phyloP scores from a whole-genome alignment of 2,797 vertebrate genomes.

The Phrynocephalus guinanensis region DNA sequence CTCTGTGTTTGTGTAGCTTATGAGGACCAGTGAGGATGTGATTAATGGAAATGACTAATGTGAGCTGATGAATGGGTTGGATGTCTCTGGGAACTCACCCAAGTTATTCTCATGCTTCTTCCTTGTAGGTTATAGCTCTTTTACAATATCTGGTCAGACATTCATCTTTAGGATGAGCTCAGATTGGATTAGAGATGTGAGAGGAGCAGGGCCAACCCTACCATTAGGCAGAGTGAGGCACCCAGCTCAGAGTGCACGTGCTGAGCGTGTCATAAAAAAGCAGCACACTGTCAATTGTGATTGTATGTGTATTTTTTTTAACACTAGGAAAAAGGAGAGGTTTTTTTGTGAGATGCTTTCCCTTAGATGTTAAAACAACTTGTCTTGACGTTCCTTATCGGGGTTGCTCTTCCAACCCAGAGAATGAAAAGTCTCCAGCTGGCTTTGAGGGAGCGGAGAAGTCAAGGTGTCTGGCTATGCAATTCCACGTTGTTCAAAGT shows the following conservation, averaged over 20 bases:
- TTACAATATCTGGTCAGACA: background rate
- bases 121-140: background rate
- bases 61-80: constrained; percentile 25
- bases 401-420: background rate
- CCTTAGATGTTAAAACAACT: background rate
- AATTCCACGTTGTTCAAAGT: background rate
- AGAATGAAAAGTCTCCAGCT: background rate
- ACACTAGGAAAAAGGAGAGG: background rate
- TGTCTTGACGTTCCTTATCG: background rate
- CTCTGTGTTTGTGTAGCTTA: background rate
- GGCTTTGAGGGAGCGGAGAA: background rate
- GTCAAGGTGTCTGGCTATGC: background rate
- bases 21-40: background rate
- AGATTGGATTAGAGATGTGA: constrained; percentile 5
- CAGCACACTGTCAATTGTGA: background rate
- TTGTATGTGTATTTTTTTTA: background rate
- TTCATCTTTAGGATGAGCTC: constrained; percentile 13
- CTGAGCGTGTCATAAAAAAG: background rate
- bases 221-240: background rate
- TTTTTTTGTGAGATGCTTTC: background rate
- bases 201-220: background rate
- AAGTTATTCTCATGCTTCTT: constrained; percentile 14
- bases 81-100: constrained; percentile 20
- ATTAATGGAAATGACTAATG: constrained; percentile 35
- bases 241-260: background rate